Evolutionary conservation across 1,140 invertebrate genomes (phyloP).

Genomic region (Cotesia vestalis): DNA sequence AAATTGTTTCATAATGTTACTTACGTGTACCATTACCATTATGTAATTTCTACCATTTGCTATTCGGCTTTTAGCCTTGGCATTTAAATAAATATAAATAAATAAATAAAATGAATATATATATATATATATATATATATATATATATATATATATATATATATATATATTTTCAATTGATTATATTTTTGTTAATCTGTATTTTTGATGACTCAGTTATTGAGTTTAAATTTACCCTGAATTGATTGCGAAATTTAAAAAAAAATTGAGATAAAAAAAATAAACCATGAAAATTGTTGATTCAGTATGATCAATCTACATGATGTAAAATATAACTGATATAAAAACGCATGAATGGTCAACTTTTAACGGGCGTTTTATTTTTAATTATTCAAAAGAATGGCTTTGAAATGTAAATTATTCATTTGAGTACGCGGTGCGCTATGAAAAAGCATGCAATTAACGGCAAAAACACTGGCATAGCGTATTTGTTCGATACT

Average conservation of each 20-base stretch:
- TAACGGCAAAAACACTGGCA: constrained; percentile 57
- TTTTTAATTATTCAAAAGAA: constrained; percentile 48
- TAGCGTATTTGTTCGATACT: constrained; percentile 56
- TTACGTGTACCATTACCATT: too few relatives aligned
- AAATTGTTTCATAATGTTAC: too few relatives aligned
- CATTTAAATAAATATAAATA: too few relatives aligned
- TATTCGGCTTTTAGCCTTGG: too few relatives aligned
- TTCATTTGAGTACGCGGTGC: constrained; percentile 3
- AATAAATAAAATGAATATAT: too few relatives aligned
- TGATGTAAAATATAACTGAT: constrained; percentile 7
- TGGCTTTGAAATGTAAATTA: constrained; percentile 59
- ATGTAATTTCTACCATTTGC: too few relatives aligned
- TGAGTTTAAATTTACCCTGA: background rate
- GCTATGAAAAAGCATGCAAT: constrained; percentile 49
- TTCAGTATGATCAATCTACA: background rate
- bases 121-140: too few relatives aligned
- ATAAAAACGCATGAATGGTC: constrained; percentile 37
- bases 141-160: too few relatives aligned
- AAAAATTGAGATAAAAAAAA: constrained; percentile 20
- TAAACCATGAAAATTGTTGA: background rate
- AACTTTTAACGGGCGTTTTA: constrained; percentile 52
- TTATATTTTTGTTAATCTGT: background rate
- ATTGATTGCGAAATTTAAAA: constrained; percentile 25
- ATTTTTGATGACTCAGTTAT: background rate
- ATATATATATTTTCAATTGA: background rate